phyloP scores from a whole-genome alignment of 2,113 vertebrate genomes.

The Oenanthe oenanthe region DNA sequence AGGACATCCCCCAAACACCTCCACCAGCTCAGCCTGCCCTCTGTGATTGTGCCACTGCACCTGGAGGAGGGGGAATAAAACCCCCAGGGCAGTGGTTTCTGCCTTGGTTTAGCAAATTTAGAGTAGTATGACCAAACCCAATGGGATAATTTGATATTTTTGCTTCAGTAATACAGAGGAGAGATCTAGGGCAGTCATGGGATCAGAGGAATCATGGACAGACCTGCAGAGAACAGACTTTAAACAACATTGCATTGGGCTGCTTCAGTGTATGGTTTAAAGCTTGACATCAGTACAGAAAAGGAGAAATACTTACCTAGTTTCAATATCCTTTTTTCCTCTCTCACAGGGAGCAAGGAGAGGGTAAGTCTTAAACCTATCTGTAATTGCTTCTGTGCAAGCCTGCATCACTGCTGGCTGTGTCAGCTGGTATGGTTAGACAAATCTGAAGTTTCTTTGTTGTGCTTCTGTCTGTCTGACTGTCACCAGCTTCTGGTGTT shows the following conservation, averaged over 20 bases:
- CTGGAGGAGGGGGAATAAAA: not conserved
- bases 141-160: not conserved
- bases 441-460: not conserved
- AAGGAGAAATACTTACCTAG: not conserved
- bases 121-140: not conserved
- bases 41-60: rapidly evolving
- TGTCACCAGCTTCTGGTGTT: not conserved
- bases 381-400: not conserved
- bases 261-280: not conserved
- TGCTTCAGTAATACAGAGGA: not conserved
- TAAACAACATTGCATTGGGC: not conserved
- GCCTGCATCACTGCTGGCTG: not conserved
- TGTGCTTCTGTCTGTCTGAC: not conserved
- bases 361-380: conserved; percentile 82
- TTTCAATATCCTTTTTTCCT: conserved; percentile 35
- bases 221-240: not conserved
- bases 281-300: not conserved
- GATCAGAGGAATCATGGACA: not conserved
- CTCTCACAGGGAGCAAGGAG: conserved; percentile 81
- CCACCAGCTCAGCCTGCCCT: not conserved
- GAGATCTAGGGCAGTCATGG: not conserved
- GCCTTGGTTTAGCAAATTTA: not conserved
- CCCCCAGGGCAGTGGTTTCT: not conserved
- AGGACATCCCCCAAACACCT: not conserved
- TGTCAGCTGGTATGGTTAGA: not conserved